These are phyloP conservation scores for Heterodera schachtii DNA, from an alignment of 1,140 invertebrate species.

Conservation along the genomic window DNA sequence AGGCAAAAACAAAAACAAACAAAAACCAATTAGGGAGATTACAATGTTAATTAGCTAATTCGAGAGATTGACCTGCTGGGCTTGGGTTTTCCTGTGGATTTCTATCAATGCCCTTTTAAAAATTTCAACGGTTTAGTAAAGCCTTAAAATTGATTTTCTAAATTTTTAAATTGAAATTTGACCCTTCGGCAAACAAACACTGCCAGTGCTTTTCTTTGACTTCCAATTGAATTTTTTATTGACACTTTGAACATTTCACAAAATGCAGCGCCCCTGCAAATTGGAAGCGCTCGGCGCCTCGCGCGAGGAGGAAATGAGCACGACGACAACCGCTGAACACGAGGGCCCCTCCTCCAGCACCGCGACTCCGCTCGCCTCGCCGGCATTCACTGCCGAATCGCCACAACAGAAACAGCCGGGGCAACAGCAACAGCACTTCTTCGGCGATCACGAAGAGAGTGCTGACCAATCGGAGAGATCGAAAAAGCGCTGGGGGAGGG, in stretches of 20 bases:
- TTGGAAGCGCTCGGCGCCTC: neutral
- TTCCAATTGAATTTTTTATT: neutral
- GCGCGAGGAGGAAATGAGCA: slow-evolving; percentile 21
- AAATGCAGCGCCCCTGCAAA: neutral
- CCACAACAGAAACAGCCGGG: slow-evolving; percentile 4
- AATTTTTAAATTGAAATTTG: neutral
- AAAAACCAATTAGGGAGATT: too few species aligned
- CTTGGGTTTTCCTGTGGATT: too few species aligned
- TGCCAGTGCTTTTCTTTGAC: neutral
- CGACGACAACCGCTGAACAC: slow-evolving; percentile 32
- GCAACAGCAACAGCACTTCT: slow-evolving; percentile 46
- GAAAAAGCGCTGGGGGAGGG: too few species aligned
- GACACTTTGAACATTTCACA: neutral
- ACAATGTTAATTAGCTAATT: too few species aligned
- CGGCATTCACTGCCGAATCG: slow-evolving; percentile 54
- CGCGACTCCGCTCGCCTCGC: slow-evolving; percentile 56
- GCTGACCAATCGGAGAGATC: too few species aligned
- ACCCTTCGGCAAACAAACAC: neutral
- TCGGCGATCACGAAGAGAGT: slow-evolving; percentile 49
- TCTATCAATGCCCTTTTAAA: too few species aligned
- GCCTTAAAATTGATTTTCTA: too few species aligned
- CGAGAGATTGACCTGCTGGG: too few species aligned
- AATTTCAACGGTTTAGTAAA: too few species aligned
- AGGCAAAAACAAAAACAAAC: neutral
- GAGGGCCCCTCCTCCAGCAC: slow-evolving; percentile 30